Evolutionary conservation across 2,113 vertebrate genomes (phyloP).

Genomic region (Pyxicephalus adspersus): DNA sequence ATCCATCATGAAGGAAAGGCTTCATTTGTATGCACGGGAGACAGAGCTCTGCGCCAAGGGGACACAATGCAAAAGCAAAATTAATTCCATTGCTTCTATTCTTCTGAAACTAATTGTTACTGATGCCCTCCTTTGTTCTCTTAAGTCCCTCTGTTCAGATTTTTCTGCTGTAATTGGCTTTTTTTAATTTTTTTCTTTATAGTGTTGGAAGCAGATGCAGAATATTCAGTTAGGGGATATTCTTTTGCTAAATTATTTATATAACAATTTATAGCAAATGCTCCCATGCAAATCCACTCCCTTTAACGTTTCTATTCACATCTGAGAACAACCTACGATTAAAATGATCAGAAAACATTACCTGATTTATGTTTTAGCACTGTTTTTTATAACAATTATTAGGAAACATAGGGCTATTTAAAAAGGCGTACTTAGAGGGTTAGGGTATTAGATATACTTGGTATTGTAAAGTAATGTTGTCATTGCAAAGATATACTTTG

Average conservation of each 20-base stretch:
- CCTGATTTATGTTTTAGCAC: not conserved
- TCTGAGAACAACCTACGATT: slow-evolving; percentile 7
- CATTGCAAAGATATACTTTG: not conserved
- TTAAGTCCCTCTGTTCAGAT: slow-evolving; percentile 55
- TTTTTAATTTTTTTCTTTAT: slow-evolving; percentile 49
- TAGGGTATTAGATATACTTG: not conserved
- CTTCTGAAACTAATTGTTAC: slow-evolving; percentile 58
- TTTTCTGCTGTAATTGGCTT: slow-evolving; percentile 55
- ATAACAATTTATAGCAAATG: slow-evolving; percentile 52
- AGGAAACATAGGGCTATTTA: not conserved
- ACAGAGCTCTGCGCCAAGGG: slow-evolving; percentile 50
- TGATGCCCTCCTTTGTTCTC: slow-evolving; percentile 56
- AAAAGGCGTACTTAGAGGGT: not conserved
- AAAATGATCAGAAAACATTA: slow-evolving; percentile 27
- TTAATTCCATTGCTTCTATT: slow-evolving; percentile 56
- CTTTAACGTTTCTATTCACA: slow-evolving; percentile 41
- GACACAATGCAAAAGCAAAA: slow-evolving; percentile 56
- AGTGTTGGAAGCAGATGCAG: slow-evolving; percentile 49
- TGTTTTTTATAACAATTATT: slow-evolving; percentile 18
- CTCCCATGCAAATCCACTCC: slow-evolving; percentile 40
- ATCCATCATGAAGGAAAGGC: slow-evolving; percentile 47
- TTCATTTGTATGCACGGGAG: slow-evolving; percentile 53
- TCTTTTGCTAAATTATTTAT: slow-evolving; percentile 51
- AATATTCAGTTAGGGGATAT: slow-evolving; percentile 50
- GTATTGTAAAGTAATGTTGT: not conserved